Evolutionary conservation across 2,113 vertebrate species (phyloP), one percentile per base, ranked within the genome.

Genomic region (Ancistrus triradiatus): DNA sequence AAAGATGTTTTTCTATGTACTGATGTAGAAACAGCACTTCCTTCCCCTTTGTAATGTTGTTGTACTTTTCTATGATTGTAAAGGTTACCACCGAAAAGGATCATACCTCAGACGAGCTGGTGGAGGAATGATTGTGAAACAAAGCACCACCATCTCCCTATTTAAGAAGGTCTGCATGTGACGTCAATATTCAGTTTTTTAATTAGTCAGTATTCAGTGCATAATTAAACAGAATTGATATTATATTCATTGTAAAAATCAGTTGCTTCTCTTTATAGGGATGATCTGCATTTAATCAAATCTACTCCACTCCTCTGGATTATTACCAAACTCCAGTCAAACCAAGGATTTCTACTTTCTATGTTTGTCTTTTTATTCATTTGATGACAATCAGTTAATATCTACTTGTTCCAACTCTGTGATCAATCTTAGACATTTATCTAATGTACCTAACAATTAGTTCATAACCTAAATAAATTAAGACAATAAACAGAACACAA

Each of bases 71-170:
- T 47, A n/a, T 11, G 33, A 17, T 48, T 71, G n/a, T 66, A 5
- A 55, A 61, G 62, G 49, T 22, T 38, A 38, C 37, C 31, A 31
- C 18, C 14, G 47, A 25, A 56, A 38, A 35, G n/a, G 18, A 44
- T 11, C 24, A 47, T 2, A n/a, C n/a, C n/a, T 24, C 14, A 51
- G 22, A n/a, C 51, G 27, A 59, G 25, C 28, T 31, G 8, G 63
- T 63, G 17, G 38, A 44, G 15, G 22, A 52, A 27, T 18, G 13
- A 21, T n/a, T n/a, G n/a, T n/a, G n/a, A n/a, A n/a, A n/a, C n/a
- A n/a, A n/a, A n/a, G n/a, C n/a, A n/a, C n/a, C n/a, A n/a, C n/a
- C n/a, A n/a, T n/a, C n/a, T n/a, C n/a, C n/a, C n/a, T n/a, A n/a
- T n/a, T n/a, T n/a, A n/a, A n/a, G n/a, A n/a, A n/a, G n/a, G n/a